Conservation (phyloP, 1,140 invertebrate species). For the Yoshiicerus persimilis region DNA sequence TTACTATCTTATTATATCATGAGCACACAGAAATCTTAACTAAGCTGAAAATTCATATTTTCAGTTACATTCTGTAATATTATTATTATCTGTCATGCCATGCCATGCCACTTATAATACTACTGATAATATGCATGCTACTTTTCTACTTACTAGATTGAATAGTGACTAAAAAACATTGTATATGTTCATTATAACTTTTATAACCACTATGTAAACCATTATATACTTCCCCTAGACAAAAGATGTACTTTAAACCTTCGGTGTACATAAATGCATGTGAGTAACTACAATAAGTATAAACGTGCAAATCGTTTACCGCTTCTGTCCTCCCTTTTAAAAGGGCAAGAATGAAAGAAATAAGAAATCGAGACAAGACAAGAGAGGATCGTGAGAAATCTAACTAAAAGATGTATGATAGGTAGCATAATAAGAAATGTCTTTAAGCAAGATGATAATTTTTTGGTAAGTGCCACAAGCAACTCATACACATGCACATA, state of each 20-base stretch:
- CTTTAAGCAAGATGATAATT: conserved; percentile 8
- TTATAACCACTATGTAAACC: too few species aligned
- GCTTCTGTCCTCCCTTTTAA: neutral
- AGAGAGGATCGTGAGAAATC: neutral
- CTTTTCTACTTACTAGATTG: too few species aligned
- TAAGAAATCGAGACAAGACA: conserved; percentile 10
- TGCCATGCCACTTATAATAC: too few species aligned
- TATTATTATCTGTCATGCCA: neutral
- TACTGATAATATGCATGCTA: too few species aligned
- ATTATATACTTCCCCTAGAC: too few species aligned
- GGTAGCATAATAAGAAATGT: conserved; percentile 9
- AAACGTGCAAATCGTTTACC: conserved; percentile 26
- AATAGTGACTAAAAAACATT: too few species aligned
- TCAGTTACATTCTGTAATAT: neutral
- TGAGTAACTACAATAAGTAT: neutral
- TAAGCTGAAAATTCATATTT: neutral
- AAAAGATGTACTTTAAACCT: too few species aligned
- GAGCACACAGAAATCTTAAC: too few species aligned
- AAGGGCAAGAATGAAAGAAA: conserved; percentile 10
- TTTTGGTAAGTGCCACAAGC: conserved; percentile 16
- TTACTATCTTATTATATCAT: neutral
- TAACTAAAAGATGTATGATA: neutral
- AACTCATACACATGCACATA: conserved; percentile 11
- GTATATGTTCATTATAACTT: too few species aligned
- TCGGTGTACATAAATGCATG: too few species aligned